A percentile compares a stretch with the other conserved stretches of the same genome.
These are phyloP conservation scores for Panulirus ornatus DNA, from an alignment of 1,140 invertebrate genomes.

Conservation along the genomic window DNA sequence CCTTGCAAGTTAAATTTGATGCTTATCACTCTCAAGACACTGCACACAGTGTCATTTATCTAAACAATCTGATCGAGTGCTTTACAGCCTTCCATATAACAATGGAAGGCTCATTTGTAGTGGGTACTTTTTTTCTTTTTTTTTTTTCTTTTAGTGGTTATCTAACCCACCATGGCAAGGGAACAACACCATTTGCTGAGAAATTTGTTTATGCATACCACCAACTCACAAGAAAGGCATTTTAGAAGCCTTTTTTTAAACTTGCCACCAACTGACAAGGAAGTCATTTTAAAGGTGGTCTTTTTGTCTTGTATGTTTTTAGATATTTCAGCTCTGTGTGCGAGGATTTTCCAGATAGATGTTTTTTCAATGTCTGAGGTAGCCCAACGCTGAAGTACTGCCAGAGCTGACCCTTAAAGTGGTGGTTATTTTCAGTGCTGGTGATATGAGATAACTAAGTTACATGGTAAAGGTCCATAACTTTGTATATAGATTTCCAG, in stretches of 20 bases:
- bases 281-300: too few relatives aligned
- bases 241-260: too few relatives aligned
- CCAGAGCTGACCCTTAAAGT: background rate
- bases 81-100: background rate
- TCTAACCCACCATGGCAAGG: too few relatives aligned
- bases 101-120: background rate
- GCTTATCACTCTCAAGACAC: background rate
- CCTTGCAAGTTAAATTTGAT: too few relatives aligned
- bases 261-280: too few relatives aligned
- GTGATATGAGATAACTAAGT: background rate
- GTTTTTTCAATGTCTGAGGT: background rate
- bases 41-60: background rate
- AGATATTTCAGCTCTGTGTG: too few relatives aligned
- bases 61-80: background rate
- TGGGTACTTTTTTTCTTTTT: background rate
- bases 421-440: background rate
- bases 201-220: background rate
- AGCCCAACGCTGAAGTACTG: background rate
- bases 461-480: background rate
- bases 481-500: background rate
- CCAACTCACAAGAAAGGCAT: background rate
- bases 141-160: background rate
- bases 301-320: too few relatives aligned
- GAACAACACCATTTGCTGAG: too few relatives aligned
- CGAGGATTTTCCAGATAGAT: background rate